A percentile compares a stretch with the other conserved stretches of the same genome.
Conservation (phyloP, 2,113 vertebrate genomes). For the Pomatorhinus ruficollis region DNA sequence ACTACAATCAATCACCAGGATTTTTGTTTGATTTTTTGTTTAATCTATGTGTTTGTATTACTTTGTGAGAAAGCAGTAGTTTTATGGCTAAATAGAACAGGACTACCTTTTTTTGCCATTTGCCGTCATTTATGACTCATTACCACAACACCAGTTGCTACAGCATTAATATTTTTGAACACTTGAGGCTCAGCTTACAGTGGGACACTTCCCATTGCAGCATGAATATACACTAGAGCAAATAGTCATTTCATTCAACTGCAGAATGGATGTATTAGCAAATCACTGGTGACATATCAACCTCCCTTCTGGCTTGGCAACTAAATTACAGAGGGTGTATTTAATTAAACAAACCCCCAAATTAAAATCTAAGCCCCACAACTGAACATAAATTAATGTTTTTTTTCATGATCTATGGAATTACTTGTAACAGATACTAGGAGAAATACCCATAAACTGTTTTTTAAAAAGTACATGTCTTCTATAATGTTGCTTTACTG, state of each 20-base stretch:
- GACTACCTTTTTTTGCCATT: neutral
- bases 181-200: neutral
- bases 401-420: neutral
- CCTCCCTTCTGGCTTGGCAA: neutral
- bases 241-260: neutral
- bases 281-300: neutral
- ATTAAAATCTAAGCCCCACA: neutral
- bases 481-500: neutral
- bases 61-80: neutral
- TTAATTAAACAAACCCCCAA: neutral
- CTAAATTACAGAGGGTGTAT: neutral
- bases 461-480: neutral
- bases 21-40: neutral
- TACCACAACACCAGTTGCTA: neutral
- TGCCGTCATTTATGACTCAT: neutral
- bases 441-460: neutral
- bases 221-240: neutral
- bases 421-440: neutral
- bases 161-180: neutral
- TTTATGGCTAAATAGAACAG: neutral
- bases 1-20: accelerated
- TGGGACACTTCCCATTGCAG: neutral
- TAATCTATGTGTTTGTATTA: neutral
- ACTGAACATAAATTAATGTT: neutral
- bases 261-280: neutral